Percentiles rank a stretch among this genome's conserved stretches.
phyloP scores from a whole-genome alignment of 2,113 vertebrate species.

The Acinonyx jubatus region DNA sequence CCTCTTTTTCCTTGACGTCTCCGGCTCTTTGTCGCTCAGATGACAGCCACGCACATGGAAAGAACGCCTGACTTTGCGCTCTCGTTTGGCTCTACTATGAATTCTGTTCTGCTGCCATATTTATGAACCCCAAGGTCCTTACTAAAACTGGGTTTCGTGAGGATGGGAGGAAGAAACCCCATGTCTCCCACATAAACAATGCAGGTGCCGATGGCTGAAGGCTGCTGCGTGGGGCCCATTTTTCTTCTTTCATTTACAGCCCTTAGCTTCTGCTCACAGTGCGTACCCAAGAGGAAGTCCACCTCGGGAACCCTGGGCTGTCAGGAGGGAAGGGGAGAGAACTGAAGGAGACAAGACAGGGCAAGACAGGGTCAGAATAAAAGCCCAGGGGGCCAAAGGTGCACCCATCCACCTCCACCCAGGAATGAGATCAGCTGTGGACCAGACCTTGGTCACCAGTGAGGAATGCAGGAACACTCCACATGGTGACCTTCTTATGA shows the following conservation, averaged over 20 bases:
- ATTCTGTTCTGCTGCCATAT: neutral
- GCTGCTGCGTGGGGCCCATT: neutral
- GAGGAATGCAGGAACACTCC: neutral
- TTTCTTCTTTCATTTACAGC: neutral
- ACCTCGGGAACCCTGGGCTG: neutral
- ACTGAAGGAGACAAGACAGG: neutral
- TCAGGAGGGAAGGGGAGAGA: neutral
- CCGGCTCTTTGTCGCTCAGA: neutral
- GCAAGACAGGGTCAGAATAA: no score
- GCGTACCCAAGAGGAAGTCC: neutral
- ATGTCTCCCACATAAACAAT: neutral
- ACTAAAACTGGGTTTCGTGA: neutral
- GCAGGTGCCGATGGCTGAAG: fast-evolving
- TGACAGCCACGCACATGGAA: neutral
- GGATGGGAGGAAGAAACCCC: neutral
- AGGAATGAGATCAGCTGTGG: neutral
- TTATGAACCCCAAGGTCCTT: neutral
- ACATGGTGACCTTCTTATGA: neutral
- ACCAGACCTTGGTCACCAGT: neutral
- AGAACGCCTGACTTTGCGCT: neutral
- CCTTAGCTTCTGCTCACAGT: neutral
- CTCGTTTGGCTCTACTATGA: neutral
- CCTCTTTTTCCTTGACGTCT: neutral
- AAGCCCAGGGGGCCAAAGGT: neutral
- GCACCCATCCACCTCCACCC: fast-evolving